These are phyloP conservation scores for Spilosoma lubricipeda DNA, from an alignment of 2,888 invertebrate species.

Conservation along the genomic window DNA sequence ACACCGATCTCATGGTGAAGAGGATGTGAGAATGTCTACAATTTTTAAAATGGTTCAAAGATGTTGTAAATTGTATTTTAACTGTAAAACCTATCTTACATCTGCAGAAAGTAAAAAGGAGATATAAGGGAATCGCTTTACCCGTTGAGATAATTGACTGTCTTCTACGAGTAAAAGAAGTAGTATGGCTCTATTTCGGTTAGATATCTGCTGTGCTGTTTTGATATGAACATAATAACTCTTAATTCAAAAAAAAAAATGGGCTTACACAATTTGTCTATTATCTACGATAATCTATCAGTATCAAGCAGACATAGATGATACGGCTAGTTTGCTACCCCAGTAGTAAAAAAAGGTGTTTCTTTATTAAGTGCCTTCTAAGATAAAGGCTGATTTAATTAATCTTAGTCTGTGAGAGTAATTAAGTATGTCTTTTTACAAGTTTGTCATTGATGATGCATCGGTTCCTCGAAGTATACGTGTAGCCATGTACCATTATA, in stretches of 20 bases:
- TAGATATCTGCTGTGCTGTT: neutral
- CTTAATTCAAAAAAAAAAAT: neutral
- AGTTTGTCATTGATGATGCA: slow-evolving; percentile 53
- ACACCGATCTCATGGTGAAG: no score
- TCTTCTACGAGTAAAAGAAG: neutral
- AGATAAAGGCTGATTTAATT: slow-evolving; percentile 29
- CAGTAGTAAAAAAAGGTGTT: slow-evolving; percentile 6
- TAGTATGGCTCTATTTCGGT: neutral
- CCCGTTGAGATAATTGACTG: no score
- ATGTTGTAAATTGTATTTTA: no score
- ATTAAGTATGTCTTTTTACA: slow-evolving; percentile 31
- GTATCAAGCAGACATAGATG: neutral
- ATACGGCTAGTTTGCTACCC: neutral
- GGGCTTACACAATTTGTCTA: neutral
- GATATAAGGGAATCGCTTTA: neutral
- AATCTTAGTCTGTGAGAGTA: slow-evolving; percentile 20
- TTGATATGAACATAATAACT: neutral
- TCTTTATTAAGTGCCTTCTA: slow-evolving; percentile 19
- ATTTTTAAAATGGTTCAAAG: neutral
- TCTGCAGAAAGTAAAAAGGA: no score
- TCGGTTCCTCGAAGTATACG: slow-evolving; percentile 46
- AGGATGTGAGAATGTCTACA: neutral
- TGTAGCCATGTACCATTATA: slow-evolving; percentile 45
- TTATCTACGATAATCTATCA: neutral
- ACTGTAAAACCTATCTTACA: no score